These are phyloP conservation scores for Falcunculus frontatus DNA, from an alignment of 2,113 vertebrate species.

Conservation along the genomic window DNA sequence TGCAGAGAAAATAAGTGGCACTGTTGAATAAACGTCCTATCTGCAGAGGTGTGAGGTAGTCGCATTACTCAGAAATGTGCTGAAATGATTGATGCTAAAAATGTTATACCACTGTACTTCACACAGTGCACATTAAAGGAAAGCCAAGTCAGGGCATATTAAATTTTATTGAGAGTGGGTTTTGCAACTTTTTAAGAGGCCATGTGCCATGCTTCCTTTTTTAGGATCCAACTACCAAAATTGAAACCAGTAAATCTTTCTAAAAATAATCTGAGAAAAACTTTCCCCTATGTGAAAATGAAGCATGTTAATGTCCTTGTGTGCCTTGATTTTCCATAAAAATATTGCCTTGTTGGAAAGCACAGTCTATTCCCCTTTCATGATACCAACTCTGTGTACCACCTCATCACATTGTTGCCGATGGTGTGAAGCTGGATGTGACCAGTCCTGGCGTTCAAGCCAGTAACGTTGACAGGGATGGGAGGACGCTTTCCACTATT, in stretches of 20 bases:
- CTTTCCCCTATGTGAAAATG: constrained; percentile 28
- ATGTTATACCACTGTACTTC: neutral
- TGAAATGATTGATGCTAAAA: constrained; percentile 44
- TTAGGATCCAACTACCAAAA: constrained; percentile 49
- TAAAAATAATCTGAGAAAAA: constrained; percentile 57
- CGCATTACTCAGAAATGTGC: neutral
- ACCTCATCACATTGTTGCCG: neutral
- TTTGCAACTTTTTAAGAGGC: constrained; percentile 60
- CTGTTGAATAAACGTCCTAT: neutral
- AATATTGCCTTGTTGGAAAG: neutral
- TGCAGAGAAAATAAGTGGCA: neutral
- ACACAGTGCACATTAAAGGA: constrained; percentile 40
- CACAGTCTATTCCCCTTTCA: neutral
- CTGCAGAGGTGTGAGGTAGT: constrained; percentile 21
- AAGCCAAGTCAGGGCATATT: constrained; percentile 44
- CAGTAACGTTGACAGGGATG: neutral
- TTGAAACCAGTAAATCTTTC: constrained; percentile 62
- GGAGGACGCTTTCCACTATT: fast-evolving
- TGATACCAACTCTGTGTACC: fast-evolving
- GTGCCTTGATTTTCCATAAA: constrained; percentile 23
- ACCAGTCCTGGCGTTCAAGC: neutral
- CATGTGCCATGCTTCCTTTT: constrained; percentile 53
- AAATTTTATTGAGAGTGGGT: constrained; percentile 55
- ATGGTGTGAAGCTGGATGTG: neutral
- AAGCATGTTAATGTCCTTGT: constrained; percentile 27